phyloP scores from a whole-genome alignment of 2,888 invertebrate genomes.

The Cephus sareptanus region DNA sequence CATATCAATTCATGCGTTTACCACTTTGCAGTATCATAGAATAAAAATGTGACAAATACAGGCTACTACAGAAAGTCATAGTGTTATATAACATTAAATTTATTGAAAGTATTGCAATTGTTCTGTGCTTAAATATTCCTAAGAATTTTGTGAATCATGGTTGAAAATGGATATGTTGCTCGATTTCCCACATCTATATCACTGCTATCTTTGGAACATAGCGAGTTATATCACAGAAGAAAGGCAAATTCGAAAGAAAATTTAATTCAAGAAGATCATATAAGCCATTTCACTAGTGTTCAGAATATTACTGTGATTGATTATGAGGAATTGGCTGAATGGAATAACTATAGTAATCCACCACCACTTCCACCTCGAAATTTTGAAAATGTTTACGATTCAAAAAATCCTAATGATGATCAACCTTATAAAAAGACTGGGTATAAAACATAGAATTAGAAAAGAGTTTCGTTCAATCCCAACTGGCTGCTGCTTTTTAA shows the following conservation, averaged over 20 bases:
- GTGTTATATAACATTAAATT: background rate
- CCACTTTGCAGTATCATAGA: background rate
- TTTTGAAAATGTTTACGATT: conserved; percentile 38
- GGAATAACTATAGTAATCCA: conserved; percentile 27
- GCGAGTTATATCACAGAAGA: conserved; percentile 57
- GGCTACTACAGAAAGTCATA: background rate
- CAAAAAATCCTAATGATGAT: conserved; percentile 17
- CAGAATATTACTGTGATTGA: conserved; percentile 21
- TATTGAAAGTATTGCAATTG: too few relatives aligned
- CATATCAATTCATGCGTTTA: conserved; percentile 27
- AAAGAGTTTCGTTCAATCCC: background rate
- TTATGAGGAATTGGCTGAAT: conserved; percentile 39
- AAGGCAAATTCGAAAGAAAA: conserved; percentile 37
- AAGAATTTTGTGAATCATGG: conserved; percentile 25
- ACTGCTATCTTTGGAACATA: conserved; percentile 51
- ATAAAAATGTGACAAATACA: background rate
- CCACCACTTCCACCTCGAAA: conserved; percentile 32
- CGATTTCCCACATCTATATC: conserved; percentile 48
- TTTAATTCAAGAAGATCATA: conserved; percentile 35
- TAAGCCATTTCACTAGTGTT: conserved; percentile 24
- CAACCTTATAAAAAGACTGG: conserved; percentile 21
- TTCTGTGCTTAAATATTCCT: background rate
- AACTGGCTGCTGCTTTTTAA: conserved; percentile 9
- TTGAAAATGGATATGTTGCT: conserved; percentile 28
- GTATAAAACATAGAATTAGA: conserved; percentile 19